Conservation (phyloP, 2,797 vertebrate species). For the Cyclura pinguis region DNA sequence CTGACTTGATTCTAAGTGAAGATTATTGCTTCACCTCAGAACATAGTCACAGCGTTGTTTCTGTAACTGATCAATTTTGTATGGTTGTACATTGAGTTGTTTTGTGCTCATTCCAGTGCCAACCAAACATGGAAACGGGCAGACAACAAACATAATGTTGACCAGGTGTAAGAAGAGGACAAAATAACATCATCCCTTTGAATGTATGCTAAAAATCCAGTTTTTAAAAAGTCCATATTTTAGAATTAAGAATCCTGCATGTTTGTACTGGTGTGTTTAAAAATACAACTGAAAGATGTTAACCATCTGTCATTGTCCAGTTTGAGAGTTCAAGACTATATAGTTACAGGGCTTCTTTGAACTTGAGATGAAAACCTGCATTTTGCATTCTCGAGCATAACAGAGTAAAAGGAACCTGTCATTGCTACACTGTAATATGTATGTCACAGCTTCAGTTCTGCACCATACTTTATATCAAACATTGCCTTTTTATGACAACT, state of each 20-base stretch:
- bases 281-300: constrained; percentile 74
- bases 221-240: constrained; percentile 44
- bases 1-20: not conserved
- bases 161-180: not conserved
- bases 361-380: constrained; percentile 60
- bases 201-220: not conserved
- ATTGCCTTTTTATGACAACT: constrained; percentile 70
- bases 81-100: not conserved
- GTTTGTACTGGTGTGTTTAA: constrained; percentile 70
- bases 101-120: not conserved
- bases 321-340: constrained; percentile 59
- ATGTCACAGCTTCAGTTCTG: constrained; percentile 57
- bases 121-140: not conserved
- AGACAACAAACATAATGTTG: not conserved
- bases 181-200: not conserved
- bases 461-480: constrained; percentile 55
- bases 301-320: constrained; percentile 61
- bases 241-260: constrained; percentile 62
- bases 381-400: constrained; percentile 65
- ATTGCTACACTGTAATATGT: constrained; percentile 31
- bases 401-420: constrained; percentile 63
- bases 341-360: constrained; percentile 70
- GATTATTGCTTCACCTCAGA: not conserved
- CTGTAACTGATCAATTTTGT: no score
- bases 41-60: not conserved